A percentile compares a stretch with the other conserved stretches of the same genome.
Evolutionary conservation across 2,797 vertebrate species (phyloP).

Genomic region (Phalanger gymnotis): DNA sequence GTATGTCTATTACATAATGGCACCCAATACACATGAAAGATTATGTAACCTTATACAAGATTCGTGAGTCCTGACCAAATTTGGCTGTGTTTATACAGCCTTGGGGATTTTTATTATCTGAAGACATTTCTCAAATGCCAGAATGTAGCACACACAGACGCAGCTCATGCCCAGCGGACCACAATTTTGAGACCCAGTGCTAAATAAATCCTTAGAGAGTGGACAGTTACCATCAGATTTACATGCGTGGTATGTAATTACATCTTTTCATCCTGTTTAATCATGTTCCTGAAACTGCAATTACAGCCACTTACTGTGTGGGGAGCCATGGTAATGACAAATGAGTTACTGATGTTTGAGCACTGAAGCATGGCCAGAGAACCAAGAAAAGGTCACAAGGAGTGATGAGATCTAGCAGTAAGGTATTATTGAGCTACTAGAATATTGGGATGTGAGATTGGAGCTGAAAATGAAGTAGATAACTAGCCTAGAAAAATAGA

Average conservation of each 20-base stretch:
- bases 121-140: neutral
- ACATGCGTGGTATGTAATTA: neutral
- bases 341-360: neutral
- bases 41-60: neutral
- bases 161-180: neutral
- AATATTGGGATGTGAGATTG: neutral
- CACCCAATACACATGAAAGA: neutral
- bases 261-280: neutral
- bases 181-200: neutral
- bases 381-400: neutral
- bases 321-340: neutral
- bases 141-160: neutral
- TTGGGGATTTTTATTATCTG: neutral
- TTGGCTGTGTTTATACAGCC: neutral
- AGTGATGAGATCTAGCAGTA: neutral
- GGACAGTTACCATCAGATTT: neutral
- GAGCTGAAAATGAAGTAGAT: neutral
- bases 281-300: neutral
- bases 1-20: constrained; percentile 14
- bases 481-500: neutral
- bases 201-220: neutral
- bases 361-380: neutral
- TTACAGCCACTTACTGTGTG: neutral
- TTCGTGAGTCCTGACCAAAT: constrained; percentile 2
- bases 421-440: neutral